Evolutionary conservation across 2,797 vertebrate species (phyloP).

Genomic region (Furcifer pardalis): DNA sequence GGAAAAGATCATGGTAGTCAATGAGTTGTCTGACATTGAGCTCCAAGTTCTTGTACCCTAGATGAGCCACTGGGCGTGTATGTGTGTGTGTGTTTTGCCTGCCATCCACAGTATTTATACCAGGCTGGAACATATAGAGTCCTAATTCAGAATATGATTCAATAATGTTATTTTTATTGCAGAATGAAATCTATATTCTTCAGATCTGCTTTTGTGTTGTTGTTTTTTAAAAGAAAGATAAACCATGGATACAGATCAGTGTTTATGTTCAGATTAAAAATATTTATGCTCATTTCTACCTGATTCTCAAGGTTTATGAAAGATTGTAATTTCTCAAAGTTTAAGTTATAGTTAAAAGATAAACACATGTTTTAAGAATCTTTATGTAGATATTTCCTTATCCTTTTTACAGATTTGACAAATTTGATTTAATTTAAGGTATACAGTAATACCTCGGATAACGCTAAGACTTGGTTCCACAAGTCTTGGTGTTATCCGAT

Average conservation of each 20-base stretch:
- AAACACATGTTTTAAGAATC: constrained; percentile 22
- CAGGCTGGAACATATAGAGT: not conserved
- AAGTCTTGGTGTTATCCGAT: no score
- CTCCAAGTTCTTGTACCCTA: constrained; percentile 80
- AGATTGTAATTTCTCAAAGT: constrained; percentile 17
- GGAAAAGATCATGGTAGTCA: constrained; percentile 91
- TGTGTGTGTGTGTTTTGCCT: not conserved
- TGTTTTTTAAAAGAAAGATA: not conserved
- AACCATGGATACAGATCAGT: not conserved
- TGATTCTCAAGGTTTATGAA: constrained; percentile 25
- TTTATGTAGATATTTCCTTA: constrained; percentile 25
- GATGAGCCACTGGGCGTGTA: not conserved
- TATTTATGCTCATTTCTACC: constrained; percentile 8
- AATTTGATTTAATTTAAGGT: not conserved
- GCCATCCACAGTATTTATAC: not conserved
- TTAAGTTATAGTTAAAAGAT: constrained; percentile 25
- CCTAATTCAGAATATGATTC: constrained; percentile 26
- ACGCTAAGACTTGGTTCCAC: no score
- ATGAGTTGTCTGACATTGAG: constrained; percentile 87
- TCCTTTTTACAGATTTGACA: not conserved
- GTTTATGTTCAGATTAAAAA: constrained; percentile 5
- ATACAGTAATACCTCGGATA: no score
- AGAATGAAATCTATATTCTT: not conserved
- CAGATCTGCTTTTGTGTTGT: constrained; percentile 5
- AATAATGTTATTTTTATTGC: constrained; percentile 19